Percentiles rank a stretch among this genome's conserved stretches.
phyloP scores from a whole-genome alignment of 1,140 invertebrate species.

The Orchestia grillus region DNA sequence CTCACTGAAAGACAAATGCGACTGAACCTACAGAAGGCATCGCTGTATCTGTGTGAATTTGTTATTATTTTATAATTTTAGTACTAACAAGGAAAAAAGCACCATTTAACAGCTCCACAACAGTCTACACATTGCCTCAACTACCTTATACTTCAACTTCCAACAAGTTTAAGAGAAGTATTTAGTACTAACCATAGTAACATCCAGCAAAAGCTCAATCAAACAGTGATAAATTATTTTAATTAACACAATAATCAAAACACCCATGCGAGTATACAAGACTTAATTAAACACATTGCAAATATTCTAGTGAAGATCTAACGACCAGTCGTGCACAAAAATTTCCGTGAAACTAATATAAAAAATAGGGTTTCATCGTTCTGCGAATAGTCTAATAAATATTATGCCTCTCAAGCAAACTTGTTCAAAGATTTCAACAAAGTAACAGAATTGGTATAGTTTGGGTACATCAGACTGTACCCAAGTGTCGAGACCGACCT shows the following conservation, averaged over 20 bases:
- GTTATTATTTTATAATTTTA: neutral
- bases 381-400: neutral
- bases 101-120: neutral
- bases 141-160: neutral
- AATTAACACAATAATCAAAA: too few relatives aligned
- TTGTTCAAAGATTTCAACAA: neutral
- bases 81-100: neutral
- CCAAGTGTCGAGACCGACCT: neutral
- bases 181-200: too few relatives aligned
- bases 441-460: neutral
- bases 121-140: neutral
- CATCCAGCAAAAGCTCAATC: too few relatives aligned
- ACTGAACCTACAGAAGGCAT: neutral
- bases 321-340: neutral
- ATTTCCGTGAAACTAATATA: neutral
- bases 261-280: too few relatives aligned
- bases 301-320: neutral
- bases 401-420: neutral
- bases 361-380: neutral
- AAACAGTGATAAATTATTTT: too few relatives aligned
- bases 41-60: neutral
- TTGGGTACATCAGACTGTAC: neutral
- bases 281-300: too few relatives aligned
- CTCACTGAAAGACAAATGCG: neutral
- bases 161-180: too few relatives aligned